phyloP scores from a whole-genome alignment of 2,888 invertebrate species.

The Polyommatus iphigenia region DNA sequence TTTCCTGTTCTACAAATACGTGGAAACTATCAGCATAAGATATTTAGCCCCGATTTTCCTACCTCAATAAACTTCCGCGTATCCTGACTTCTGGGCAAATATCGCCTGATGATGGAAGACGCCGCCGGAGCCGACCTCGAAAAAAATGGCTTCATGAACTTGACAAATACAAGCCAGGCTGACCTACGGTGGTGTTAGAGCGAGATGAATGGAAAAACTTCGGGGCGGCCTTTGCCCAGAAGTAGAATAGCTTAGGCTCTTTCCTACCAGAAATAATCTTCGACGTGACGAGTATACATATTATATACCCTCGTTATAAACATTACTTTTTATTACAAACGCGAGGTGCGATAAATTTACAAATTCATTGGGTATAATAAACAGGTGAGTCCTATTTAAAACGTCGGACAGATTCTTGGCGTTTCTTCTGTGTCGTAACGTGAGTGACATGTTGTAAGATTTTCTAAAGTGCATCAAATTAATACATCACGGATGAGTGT shows the following conservation, averaged over 20 bases:
- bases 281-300: not conserved
- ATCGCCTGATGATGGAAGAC: too few relatives aligned
- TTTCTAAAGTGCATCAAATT: slow-evolving; percentile 13
- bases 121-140: too few relatives aligned
- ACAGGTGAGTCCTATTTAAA: slow-evolving; percentile 24
- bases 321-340: not conserved
- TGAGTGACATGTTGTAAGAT: not conserved
- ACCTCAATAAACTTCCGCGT: too few relatives aligned
- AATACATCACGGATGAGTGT: not conserved
- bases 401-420: slow-evolving; percentile 6
- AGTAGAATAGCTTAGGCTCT: too few relatives aligned
- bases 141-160: too few relatives aligned
- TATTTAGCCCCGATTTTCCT: too few relatives aligned
- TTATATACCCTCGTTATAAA: not conserved
- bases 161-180: too few relatives aligned
- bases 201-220: not conserved
- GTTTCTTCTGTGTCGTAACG: not conserved
- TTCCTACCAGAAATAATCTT: slow-evolving; percentile 1
- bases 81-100: too few relatives aligned
- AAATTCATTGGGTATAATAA: not conserved
- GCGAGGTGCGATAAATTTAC: not conserved
- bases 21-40: not conserved
- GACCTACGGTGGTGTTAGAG: too few relatives aligned
- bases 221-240: not conserved
- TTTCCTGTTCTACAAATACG: too few relatives aligned